A percentile compares a stretch with the other conserved stretches of the same genome.
Evolutionary conservation across 1,140 invertebrate genomes (phyloP).

Genomic region (Thrips palmi): DNA sequence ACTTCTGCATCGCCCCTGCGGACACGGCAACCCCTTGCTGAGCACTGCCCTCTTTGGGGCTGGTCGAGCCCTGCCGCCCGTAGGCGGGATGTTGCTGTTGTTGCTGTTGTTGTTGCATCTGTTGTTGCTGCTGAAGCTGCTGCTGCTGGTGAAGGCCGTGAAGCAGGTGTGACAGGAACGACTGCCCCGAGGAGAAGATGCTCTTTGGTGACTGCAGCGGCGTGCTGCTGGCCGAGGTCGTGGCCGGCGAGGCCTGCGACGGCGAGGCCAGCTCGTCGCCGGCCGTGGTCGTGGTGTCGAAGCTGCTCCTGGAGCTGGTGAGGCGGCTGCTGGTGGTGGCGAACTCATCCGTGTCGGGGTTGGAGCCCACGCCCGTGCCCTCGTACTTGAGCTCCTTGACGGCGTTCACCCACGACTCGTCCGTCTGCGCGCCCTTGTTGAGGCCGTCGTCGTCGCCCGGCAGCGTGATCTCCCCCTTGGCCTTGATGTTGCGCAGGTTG

Average conservation of each 20-base stretch:
- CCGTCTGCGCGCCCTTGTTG: slow-evolving; percentile 52
- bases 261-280: slow-evolving; percentile 14
- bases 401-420: slow-evolving; percentile 45
- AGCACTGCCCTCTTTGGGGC: slow-evolving; percentile 25
- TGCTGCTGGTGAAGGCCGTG: slow-evolving; percentile 33
- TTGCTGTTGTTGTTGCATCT: slow-evolving; percentile 15
- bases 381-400: slow-evolving; percentile 16
- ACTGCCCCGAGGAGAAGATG: slow-evolving; percentile 29
- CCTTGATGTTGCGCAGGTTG: slow-evolving; percentile 63
- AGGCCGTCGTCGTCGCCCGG: slow-evolving; percentile 50
- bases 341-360: background rate
- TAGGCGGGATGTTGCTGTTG: slow-evolving; percentile 19
- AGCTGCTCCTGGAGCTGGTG: slow-evolving; percentile 32
- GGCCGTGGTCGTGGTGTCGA: slow-evolving; percentile 28
- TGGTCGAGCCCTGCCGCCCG: slow-evolving; percentile 25
- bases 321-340: slow-evolving; percentile 22
- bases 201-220: slow-evolving; percentile 20
- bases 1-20: slow-evolving; percentile 59
- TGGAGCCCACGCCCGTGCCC: background rate
- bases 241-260: slow-evolving; percentile 23
- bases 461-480: slow-evolving; percentile 51
- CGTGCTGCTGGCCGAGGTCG: too few relatives aligned
- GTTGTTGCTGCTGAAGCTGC: too few relatives aligned
- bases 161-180: slow-evolving; percentile 43
- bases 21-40: slow-evolving; percentile 12